phyloP scores from a whole-genome alignment of 2,113 vertebrate genomes.

The Glareola pratincola region DNA sequence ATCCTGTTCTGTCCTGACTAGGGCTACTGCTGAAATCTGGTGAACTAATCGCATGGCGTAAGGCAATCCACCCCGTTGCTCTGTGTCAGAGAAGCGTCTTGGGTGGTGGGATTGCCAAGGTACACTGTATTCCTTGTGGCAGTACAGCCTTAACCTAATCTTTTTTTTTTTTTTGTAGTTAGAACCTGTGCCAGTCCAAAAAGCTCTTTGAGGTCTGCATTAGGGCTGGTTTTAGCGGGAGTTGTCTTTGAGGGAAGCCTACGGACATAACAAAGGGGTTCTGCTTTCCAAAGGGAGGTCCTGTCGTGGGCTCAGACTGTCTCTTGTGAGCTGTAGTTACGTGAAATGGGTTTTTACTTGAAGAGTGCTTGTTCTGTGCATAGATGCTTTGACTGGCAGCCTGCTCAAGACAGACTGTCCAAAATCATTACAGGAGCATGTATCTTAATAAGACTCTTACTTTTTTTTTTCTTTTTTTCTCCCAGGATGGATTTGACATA shows the following conservation, averaged over 20 bases:
- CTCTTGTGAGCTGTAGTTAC: neutral
- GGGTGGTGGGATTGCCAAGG: neutral
- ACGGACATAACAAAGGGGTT: neutral
- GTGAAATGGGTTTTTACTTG: neutral
- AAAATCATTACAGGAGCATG: neutral
- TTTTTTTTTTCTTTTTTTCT: neutral
- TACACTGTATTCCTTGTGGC: neutral
- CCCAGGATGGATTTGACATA: neutral
- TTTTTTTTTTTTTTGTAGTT: neutral
- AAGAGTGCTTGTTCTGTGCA: neutral
- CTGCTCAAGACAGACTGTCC: neutral
- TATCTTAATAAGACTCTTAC: neutral
- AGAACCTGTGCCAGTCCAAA: neutral
- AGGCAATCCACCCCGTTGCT: neutral
- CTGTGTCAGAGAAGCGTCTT: neutral
- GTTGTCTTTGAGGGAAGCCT: neutral
- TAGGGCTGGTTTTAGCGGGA: neutral
- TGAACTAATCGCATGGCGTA: accelerated
- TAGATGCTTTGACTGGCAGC: neutral
- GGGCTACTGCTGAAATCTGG: neutral
- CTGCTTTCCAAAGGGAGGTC: neutral
- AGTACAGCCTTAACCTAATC: neutral
- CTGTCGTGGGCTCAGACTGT: neutral
- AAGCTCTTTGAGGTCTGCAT: neutral
- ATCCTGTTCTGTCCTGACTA: neutral